Base-by-base conservation (phyloP, 2,888 invertebrate genomes). In the Lepidocyrtoides sp. region DNA sequence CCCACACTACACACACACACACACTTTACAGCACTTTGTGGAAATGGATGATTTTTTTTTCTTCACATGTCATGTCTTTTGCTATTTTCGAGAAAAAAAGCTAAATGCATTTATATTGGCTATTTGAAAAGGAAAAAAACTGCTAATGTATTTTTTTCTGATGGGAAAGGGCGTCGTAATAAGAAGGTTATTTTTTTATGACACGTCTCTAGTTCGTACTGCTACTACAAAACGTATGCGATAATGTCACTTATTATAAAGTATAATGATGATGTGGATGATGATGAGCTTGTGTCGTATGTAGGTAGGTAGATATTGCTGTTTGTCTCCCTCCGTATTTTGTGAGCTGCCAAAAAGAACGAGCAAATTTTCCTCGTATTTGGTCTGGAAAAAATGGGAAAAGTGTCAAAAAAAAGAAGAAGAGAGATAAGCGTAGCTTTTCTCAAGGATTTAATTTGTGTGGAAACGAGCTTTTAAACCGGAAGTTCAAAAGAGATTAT, bases 381-480 rank as follows among this genome's bases (percentile, higher is more conserved):
- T 7, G n/a, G n/a, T n/a, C 29, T 17, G 2, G 10, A 60, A 60
- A 77, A 77, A 86, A 77, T 77, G 63, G 57, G 75, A 57, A 86
- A 86, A 86, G 86, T 77, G 86, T 77, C 75, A 86, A 23, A 32
- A 44, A 17, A 86, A 36, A 32, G 26, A 26, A 14, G 14, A 26
- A 23, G 23, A 23, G 7, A 23, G 51, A 51, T 51, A 48, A 75
- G 41, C 20, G 72, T 17, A 75, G 41, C 10, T 75, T 48, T 36
- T 66, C 57, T 87, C 29, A 44, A 63, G 79, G 79, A 87, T 79
- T 87, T 87, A 89, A 82, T 82, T 82, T 82, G 82, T 72, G 72
- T 36, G 20, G 88, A 83, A 83, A 89, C 41, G 83, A 89, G 88
- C 88, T 89, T 89, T 89, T 83, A 89, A 89, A 89, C 88, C 81